Evolutionary conservation across 2,797 vertebrate species (phyloP).

Genomic region (Podarcis siculus): DNA sequence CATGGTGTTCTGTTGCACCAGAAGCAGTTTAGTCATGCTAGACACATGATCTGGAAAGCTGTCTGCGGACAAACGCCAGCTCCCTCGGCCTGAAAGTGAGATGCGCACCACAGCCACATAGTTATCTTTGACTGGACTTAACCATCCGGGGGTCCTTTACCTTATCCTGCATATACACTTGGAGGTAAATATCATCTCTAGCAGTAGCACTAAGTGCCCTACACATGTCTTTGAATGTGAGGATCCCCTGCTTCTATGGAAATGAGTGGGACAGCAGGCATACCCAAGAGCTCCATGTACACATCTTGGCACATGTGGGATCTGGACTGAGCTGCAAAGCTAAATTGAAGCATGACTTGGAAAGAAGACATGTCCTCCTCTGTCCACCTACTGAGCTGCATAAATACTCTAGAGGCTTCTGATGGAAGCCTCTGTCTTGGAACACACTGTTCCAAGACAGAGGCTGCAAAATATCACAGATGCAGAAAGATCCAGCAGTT

Average conservation of each 20-base stretch:
- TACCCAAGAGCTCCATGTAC: not conserved
- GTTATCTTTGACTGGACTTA: too few species aligned
- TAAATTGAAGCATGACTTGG: not conserved
- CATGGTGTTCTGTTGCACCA: too few species aligned
- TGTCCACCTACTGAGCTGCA: not conserved
- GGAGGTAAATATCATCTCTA: not conserved
- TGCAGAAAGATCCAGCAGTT: not conserved
- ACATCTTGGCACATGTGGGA: not conserved
- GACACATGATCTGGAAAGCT: too few species aligned
- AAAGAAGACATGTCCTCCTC: not conserved
- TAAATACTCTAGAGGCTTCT: not conserved
- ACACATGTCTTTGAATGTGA: not conserved
- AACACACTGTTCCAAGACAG: not conserved
- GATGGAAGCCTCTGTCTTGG: not conserved
- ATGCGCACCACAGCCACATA: too few species aligned
- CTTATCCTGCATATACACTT: not conserved
- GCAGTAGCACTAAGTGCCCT: too few species aligned
- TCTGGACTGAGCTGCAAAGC: not conserved
- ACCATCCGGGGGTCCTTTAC: too few species aligned
- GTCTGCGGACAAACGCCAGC: too few species aligned
- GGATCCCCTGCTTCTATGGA: not conserved
- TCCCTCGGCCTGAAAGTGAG: too few species aligned
- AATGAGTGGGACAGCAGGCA: not conserved
- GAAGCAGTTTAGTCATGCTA: too few species aligned
- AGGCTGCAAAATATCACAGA: not conserved